These are phyloP conservation scores for Microctenopoma stevenorrisi DNA, from an alignment of 2,797 vertebrate species.

Conservation along the genomic window DNA sequence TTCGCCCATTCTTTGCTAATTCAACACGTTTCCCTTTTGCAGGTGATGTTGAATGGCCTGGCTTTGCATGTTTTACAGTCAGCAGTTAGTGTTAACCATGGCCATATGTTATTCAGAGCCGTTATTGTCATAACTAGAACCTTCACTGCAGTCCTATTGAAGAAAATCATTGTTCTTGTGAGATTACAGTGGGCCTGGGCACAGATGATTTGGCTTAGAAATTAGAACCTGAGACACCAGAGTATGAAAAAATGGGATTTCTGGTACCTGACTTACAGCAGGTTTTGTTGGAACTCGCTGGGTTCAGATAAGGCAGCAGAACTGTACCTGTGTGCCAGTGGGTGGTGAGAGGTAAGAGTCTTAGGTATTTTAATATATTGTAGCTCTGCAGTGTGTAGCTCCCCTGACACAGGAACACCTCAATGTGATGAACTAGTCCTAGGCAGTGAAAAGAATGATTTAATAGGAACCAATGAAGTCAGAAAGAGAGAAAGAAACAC, in stretches of 20 bases:
- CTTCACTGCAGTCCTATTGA: neutral
- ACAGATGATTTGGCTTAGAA: neutral
- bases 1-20: neutral
- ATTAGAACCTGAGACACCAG: neutral
- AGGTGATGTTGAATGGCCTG: neutral
- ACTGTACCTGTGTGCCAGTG: too few species aligned
- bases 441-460: slow-evolving; percentile 55
- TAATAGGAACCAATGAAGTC: slow-evolving; percentile 46
- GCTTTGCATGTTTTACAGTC: neutral
- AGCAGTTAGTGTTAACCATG: neutral
- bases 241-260: neutral
- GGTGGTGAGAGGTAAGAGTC: neutral
- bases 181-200: neutral
- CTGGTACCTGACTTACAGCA: neutral
- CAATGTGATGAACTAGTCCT: slow-evolving; percentile 40
- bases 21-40: neutral
- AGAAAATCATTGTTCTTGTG: neutral
- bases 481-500: slow-evolving; percentile 24
- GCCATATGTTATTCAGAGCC: neutral
- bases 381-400: slow-evolving; percentile 39
- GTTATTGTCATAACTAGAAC: neutral
- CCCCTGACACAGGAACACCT: slow-evolving; percentile 31
- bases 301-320: too few species aligned
- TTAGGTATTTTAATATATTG: slow-evolving; percentile 33
- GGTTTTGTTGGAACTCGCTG: too few species aligned